Base-by-base conservation (phyloP, 2,797 vertebrate species). In the Propithecus deckenii region DNA sequence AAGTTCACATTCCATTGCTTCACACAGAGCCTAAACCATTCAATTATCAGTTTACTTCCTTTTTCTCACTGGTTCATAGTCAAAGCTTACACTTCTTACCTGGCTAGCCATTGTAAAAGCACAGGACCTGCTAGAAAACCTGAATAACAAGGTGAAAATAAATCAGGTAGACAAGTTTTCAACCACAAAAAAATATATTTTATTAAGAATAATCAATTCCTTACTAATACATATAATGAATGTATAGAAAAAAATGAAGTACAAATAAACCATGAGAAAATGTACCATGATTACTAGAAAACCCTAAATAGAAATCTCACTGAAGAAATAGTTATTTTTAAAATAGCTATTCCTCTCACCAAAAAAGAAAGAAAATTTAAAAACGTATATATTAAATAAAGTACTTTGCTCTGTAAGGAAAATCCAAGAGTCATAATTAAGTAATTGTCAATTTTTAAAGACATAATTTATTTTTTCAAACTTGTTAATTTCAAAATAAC, bases 401-500 rank as follows among this genome's bases (percentile, higher is more conserved):
- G 18, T 79, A 35, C n/a, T 59, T 63, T 85, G 18, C 4, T 86
- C 2, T 88, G 50, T 15, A 95, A 86, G 32, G 18, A 13, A 81
- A 85, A 52, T 30, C 25, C 59, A 76, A 92, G 38, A 85, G 46
- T 72, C 48, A 74, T 75, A 96, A 94, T 92, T 63, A 93, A 46
- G 72, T 86, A 93, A 52, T 65, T 91, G 15, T 57, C 52, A 67
- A 76, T 93, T 85, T 67, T 17, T 11, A 75, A 94, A 94, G 22
- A 74, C 0, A 61, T 57, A 83, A 86, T 71, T 94, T 93, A 80
- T 81, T 83, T 20, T 67, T 86, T 95, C 9, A 90, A 97, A 94
- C n/a, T 28, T 8, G 67, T 55, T 59, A 32, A 87, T 95, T 97
- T 97, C 46, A 96, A 96, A 90, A 59, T 74, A 91, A 92, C 7